Conservation (phyloP, 2,797 vertebrate genomes). For the Podarcis lilfordi region DNA sequence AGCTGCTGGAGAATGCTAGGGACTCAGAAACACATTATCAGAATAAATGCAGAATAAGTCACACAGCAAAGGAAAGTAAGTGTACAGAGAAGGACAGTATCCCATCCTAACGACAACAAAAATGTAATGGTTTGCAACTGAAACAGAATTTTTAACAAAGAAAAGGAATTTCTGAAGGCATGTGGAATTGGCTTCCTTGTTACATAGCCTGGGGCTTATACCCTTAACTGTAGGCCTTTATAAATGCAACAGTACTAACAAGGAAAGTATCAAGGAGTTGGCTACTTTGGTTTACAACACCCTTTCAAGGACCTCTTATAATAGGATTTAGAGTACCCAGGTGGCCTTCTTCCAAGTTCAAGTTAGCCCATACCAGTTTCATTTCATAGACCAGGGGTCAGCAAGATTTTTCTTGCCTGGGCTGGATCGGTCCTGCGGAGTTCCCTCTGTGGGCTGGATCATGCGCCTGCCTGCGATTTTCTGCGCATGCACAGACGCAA, state of each 20-base stretch:
- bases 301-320: not conserved
- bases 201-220: not conserved
- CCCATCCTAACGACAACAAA: not conserved
- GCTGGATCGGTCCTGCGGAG: no score
- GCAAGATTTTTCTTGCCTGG: no score
- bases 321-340: not conserved
- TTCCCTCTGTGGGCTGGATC: no score
- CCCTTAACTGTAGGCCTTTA: not conserved
- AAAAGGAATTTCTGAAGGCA: not conserved
- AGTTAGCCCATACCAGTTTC: not conserved
- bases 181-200: not conserved
- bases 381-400: no score
- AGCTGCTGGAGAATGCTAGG: rapidly evolving
- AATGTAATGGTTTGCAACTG: not conserved
- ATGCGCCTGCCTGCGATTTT: no score
- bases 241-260: not conserved
- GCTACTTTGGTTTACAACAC: not conserved
- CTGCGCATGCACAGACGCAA: no score
- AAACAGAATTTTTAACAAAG: not conserved
- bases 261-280: not conserved
- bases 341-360: no score
- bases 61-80: not conserved
- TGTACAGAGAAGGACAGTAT: no score
- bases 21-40: not conserved
- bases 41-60: rapidly evolving